Evolutionary conservation across 2,113 vertebrate genomes (phyloP), one percentile per base, ranked within the genome.

Genomic region (Nanorana parkeri): DNA sequence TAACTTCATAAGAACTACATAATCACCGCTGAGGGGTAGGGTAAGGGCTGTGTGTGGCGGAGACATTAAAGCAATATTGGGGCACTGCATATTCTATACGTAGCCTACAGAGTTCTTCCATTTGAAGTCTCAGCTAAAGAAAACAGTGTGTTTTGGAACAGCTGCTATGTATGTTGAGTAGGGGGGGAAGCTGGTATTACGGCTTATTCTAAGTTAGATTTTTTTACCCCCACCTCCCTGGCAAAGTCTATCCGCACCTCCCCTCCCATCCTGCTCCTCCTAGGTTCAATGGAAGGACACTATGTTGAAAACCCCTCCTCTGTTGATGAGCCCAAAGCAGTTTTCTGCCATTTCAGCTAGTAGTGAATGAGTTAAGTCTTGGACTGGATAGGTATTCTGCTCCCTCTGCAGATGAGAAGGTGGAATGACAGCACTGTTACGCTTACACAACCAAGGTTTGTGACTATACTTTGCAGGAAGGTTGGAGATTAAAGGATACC

Each of bases 231-330:
- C 80, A 75, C 71, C 80, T 76, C 72, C 71, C 72, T 82, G 80
- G 80, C 80, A 82, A 76, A 76, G 47, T 82, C 71, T 66, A 75
- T 82, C 72, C 63, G 63, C 55, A 66, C 71, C 64, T 63, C 71
- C 80, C 80, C 80, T 82, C 80, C 80, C 72, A 82, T 82, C 80
- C 80, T 82, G 80, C 80, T 82, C 80, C 80, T 65, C 80, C 80
- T 78, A 79, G 77, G 83, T 84, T 84, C 83, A 84, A 56, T 80
- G 83, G 77, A 74, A 84, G 83, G 83, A 73, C 83, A 80, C 47
- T 75, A 75, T 84, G 77, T 28, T 84, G 21, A 47, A 79, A 58
- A 79, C 60, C 64, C 68, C 61, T 78, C 68, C 71, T 64, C 76
- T 68, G 36, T 7, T 32, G 32, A 68, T 52, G 63, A 66, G 68